Base-by-base conservation (phyloP, 2,888 invertebrate species). In the Drosophila robusta region DNA sequence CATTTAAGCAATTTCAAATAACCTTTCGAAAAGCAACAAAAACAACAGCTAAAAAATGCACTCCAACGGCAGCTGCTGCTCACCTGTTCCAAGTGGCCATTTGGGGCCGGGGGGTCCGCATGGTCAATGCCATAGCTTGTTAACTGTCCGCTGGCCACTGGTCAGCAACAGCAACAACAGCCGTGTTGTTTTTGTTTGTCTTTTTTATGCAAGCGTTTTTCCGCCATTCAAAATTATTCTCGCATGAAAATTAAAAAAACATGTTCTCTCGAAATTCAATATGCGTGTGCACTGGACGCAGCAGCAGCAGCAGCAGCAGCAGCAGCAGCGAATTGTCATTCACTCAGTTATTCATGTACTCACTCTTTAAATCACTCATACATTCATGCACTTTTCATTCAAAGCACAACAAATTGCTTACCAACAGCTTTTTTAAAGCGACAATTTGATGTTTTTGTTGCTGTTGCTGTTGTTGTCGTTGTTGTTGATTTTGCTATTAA, bases 181-280 rank as follows among this genome's bases (percentile, higher is more conserved):
- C 41, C 49, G 8, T 60, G 57, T 70, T 70, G 55, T 57, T 62
- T 75, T 60, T 61, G 39, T 42, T 80, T 70, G 52, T 62, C 51
- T 56, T 46, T 45, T 75, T 66, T 57, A 45, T 51, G 14, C 68
- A 57, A 70, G 32, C 67, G 69, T 68, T 87, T 85, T 86, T 78
- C 87, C 78, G 81, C 77, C 76, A 79, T 70, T 73, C 66, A 66
- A 77, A 84, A 74, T 84, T 71, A 89, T 86, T 86, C 87, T 86
- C 74, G 81, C 89, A 87, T 86, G 85, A 89, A 84, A 86, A 87
- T 75, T 63, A 66, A 62, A 72, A 66, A 86, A 86, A 80, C 89
- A 84, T 87, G 87, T 87, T 87, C 85, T 79, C 46, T 70, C 74
- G 85, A 80, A 87, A 86, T 77, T 57, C 78, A 89, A 86, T 89